These are phyloP conservation scores for Leptopilina myrica DNA, from an alignment of 2,888 invertebrate genomes.

Conservation along the genomic window DNA sequence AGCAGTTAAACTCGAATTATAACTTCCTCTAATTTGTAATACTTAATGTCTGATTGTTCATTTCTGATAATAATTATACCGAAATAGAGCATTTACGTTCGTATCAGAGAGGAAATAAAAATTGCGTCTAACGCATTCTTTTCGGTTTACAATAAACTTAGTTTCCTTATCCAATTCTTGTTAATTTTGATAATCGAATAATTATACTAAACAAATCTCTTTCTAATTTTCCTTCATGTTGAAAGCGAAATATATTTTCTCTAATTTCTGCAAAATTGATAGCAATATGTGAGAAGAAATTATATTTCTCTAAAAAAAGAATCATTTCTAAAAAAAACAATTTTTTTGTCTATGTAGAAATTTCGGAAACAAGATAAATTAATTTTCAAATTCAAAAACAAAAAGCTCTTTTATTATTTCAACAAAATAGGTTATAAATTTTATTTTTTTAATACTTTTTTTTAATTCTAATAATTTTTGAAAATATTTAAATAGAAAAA, in stretches of 20 bases:
- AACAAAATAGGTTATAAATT: too few species aligned
- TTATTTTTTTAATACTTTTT: too few species aligned
- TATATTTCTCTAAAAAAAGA: too few species aligned
- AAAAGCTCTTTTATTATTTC: too few species aligned
- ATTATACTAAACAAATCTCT: constrained; percentile 12
- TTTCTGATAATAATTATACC: background rate
- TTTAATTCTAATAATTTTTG: too few species aligned
- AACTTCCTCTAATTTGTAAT: constrained; percentile 1
- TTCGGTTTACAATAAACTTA: constrained; percentile 2
- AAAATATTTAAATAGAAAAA: too few species aligned
- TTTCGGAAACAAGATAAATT: too few species aligned
- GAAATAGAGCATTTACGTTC: background rate
- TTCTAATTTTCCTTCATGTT: background rate
- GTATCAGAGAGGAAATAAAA: constrained; percentile 1
- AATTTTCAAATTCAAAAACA: too few species aligned
- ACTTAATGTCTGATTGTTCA: background rate
- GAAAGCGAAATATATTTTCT: background rate
- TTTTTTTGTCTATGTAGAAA: too few species aligned
- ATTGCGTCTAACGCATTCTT: background rate
- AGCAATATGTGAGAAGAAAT: background rate
- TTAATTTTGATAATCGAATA: constrained; percentile 9
- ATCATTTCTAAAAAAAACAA: too few species aligned
- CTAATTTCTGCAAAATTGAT: background rate
- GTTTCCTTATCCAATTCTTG: constrained; percentile 19
- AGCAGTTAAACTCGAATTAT: background rate